A percentile compares a stretch with the other conserved stretches of the same genome.
Conservation (phyloP, 1,140 invertebrate genomes). For the Varroa destructor region DNA sequence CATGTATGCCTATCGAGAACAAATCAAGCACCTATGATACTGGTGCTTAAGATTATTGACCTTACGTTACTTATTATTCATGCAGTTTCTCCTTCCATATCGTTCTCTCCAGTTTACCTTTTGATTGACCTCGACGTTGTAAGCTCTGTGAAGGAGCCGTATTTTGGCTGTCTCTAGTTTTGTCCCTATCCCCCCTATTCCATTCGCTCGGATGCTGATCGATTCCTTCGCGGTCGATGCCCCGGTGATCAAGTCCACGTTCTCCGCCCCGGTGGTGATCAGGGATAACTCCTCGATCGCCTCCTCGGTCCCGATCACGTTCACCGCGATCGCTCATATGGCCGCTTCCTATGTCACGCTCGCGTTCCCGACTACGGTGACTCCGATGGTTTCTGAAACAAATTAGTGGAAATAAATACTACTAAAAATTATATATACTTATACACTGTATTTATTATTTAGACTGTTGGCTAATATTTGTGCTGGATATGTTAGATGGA, state of each 20-base stretch:
- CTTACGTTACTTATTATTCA: too few species aligned
- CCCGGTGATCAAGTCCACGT: too few species aligned
- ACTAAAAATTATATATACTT: neutral
- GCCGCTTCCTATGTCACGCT: neutral
- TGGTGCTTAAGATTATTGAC: too few species aligned
- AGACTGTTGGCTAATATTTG: too few species aligned
- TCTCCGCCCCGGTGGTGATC: too few species aligned
- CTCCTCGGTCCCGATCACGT: too few species aligned
- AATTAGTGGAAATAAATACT: neutral
- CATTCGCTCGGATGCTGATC: too few species aligned
- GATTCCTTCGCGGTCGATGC: too few species aligned
- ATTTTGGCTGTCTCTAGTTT: constrained; percentile 20
- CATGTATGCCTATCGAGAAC: neutral
- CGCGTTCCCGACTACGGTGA: constrained; percentile 16
- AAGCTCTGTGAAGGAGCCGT: constrained; percentile 22
- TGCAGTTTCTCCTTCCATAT: too few species aligned
- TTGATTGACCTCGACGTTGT: constrained; percentile 23
- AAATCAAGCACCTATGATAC: neutral
- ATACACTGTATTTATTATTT: neutral
- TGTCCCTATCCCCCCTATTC: neutral
- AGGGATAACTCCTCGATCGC: too few species aligned
- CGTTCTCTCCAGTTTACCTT: neutral
- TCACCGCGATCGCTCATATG: too few species aligned
- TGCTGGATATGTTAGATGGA: too few species aligned
- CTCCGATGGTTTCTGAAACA: neutral